Evolutionary conservation across 2,797 vertebrate genomes (phyloP), one percentile per base, ranked within the genome.

Genomic region (Chaenodraco wilsoni): DNA sequence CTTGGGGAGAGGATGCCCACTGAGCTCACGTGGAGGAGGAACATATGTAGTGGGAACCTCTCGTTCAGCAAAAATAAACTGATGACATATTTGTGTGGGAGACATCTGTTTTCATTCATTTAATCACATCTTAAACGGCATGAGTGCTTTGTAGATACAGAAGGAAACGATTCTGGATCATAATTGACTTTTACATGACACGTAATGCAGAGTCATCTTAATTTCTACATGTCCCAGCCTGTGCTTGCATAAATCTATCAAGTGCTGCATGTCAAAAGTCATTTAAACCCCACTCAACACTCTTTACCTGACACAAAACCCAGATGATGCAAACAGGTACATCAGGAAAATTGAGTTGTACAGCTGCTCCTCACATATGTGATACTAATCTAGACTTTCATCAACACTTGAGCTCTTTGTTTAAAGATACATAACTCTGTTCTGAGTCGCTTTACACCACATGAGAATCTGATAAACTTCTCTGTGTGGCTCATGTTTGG

Each of bases 1-100:
- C 50, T 40, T 84, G 82, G 79, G 74, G 87, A 89, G 69, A 82
- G 76, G 87, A 91, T 33, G 84, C 89, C 79, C 82, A 67, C 60
- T 12, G n/a, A 76, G 64, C 82, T 87, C 79, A 74, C 70, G 40
- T 40, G 64, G 75, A 78, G 78, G 68, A 76, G 56, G 64, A 81
- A 83, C 74, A 87, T 37, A 76, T 81, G 79, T 9, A 60, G 21
- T 12, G 50, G 51, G 75, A 86, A 76, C 62, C 45, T 80, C 76
- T 65, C 43, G 4, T 69, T 85, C 79, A 52, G 81, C 41, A 37
- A 76, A 84, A 82, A 84, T 74, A 74, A 83, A 84, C 72, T 15
- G 37, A 72, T 76, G 78, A 85, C 83, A 80, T 72, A 76, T 78
- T 64, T 65, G 43, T 79, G 70, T 80, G 48, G 69, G 70, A 78